Percentiles rank a stretch among this genome's conserved stretches.
These are phyloP conservation scores for Nymphalis io DNA, from an alignment of 1,140 invertebrate species.

Conservation along the genomic window DNA sequence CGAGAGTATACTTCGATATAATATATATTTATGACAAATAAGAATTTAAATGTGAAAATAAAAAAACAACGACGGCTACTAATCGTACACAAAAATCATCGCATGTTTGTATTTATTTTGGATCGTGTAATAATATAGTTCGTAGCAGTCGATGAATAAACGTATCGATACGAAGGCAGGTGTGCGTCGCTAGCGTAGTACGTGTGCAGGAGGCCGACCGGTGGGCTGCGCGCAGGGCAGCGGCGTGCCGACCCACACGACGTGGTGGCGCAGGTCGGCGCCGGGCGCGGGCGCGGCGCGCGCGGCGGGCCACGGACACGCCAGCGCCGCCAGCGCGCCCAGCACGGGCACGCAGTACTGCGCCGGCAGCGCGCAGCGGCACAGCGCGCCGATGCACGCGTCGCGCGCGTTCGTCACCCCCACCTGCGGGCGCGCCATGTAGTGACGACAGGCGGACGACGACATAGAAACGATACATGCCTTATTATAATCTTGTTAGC, in stretches of 20 bases:
- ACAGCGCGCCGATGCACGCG: constrained; percentile 96
- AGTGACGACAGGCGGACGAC: no score
- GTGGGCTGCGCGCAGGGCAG: constrained; percentile 91
- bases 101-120: no score
- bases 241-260: constrained; percentile 96
- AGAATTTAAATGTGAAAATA: no score
- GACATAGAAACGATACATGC: background rate
- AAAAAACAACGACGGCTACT: no score
- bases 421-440: constrained; percentile 53
- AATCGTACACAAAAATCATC: no score
- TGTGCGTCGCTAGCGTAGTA: no score
- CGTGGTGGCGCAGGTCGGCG: constrained; percentile 87
- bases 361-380: constrained; percentile 96
- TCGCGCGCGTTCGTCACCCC: constrained; percentile 84
- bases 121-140: no score
- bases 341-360: constrained; percentile 96
- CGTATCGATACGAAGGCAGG: no score
- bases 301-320: constrained; percentile 80
- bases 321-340: constrained; percentile 82
- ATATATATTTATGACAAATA: no score
- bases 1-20: no score
- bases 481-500: background rate
- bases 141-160: no score
- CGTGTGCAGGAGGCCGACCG: constrained; percentile 64
- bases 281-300: constrained; percentile 72